A percentile compares a stretch with the other conserved stretches of the same genome.
These are phyloP conservation scores for Platichthys stellatus DNA, from an alignment of 2,113 vertebrate genomes.

Conservation along the genomic window DNA sequence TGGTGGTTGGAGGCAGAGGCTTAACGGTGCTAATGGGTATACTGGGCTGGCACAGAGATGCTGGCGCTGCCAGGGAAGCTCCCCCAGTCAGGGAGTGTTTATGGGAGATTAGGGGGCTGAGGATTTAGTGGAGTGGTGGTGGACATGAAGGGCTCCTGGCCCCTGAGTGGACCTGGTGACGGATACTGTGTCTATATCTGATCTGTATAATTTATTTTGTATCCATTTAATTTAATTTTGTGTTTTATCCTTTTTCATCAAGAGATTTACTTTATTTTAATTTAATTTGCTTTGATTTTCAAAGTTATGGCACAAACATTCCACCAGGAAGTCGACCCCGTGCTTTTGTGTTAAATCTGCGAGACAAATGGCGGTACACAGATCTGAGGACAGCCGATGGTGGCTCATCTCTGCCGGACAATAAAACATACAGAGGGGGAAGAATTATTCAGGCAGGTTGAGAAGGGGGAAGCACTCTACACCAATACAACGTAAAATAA, in stretches of 20 bases:
- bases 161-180: constrained; percentile 32
- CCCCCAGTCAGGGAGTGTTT: constrained; percentile 61
- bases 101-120: constrained; percentile 64
- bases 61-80: constrained; percentile 54
- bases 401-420: constrained; percentile 38
- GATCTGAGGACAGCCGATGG: constrained; percentile 39
- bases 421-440: constrained; percentile 45
- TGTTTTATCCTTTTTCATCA: not conserved
- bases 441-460: constrained; percentile 56
- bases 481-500: constrained; percentile 60
- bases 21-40: constrained; percentile 62
- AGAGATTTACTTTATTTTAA: not conserved
- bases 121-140: constrained; percentile 57
- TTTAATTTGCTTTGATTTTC: not conserved
- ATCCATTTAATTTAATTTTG: not conserved
- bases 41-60: constrained; percentile 45
- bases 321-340: not conserved
- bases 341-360: constrained; percentile 51
- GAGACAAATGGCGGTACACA: constrained; percentile 52
- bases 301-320: not conserved
- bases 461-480: constrained; percentile 32
- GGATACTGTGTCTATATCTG: not conserved
- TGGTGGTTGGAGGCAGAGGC: constrained; percentile 14
- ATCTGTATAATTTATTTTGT: not conserved
- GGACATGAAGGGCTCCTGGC: constrained; percentile 57